A percentile compares a stretch with the other conserved stretches of the same genome.
Evolutionary conservation across 37 sponge, comb jelly and placozoan genomes (phyloP).

Genomic region (Lycopodina hypogea): DNA sequence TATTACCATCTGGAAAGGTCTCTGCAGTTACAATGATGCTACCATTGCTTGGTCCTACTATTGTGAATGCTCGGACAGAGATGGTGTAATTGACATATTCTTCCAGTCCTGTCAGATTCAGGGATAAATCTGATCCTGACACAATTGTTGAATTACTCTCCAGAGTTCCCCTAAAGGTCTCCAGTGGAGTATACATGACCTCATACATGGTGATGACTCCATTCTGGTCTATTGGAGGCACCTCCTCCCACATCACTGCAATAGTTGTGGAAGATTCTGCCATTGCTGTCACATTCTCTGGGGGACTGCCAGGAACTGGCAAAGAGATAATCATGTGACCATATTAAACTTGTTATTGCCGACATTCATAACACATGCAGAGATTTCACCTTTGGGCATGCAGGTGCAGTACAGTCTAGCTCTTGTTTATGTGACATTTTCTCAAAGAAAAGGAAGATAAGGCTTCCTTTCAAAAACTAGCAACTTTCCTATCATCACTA

Average conservation of each 20-base stretch:
- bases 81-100: slow-evolving; percentile 16
- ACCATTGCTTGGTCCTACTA: slow-evolving; percentile 17
- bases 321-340: background rate
- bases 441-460: no score
- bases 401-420: no score
- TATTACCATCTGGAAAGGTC: slow-evolving; percentile 19
- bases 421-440: no score
- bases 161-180: slow-evolving; percentile 2
- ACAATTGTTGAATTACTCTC: background rate
- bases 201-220: slow-evolving; percentile 31
- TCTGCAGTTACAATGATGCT: background rate
- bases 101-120: slow-evolving; percentile 6
- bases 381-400: no score
- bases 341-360: no score
- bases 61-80: slow-evolving; percentile 28
- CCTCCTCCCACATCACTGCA: slow-evolving; percentile 8
- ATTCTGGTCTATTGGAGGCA: slow-evolving; percentile 17
- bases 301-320: slow-evolving; percentile 22
- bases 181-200: slow-evolving; percentile 12
- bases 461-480: no score
- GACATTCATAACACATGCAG: no score
- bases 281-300: background rate
- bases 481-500: no score
- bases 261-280: slow-evolving; percentile 6
- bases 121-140: background rate